Percentiles rank a stretch among this genome's conserved stretches.
phyloP scores from a whole-genome alignment of 2,888 invertebrate species.

The Lasioglossum lativentre region DNA sequence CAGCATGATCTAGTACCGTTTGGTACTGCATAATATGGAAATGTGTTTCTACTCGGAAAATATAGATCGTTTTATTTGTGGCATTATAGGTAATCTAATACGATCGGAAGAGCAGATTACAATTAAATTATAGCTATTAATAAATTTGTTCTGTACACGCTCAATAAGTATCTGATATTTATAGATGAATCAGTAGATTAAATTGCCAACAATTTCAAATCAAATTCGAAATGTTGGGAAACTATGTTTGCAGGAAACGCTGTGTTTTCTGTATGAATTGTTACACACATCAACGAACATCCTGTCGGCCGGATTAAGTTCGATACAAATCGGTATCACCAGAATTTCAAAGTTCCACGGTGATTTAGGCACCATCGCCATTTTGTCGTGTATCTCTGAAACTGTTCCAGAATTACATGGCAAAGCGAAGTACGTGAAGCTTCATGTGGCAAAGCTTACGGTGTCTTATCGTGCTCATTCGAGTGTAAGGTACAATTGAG shows the following conservation, averaged over 20 bases:
- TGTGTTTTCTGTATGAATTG: background rate
- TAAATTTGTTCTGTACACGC: background rate
- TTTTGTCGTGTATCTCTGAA: background rate
- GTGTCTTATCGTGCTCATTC: background rate
- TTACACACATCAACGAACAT: background rate
- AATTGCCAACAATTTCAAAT: background rate
- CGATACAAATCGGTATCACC: background rate
- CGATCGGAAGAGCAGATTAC: background rate
- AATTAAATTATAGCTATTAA: background rate
- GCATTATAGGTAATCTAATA: background rate
- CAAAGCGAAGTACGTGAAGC: background rate
- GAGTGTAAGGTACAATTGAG: background rate
- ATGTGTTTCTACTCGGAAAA: background rate
- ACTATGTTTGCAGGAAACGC: background rate
- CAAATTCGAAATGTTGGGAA: background rate
- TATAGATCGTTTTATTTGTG: background rate
- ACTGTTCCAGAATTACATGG: background rate
- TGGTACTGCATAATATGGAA: background rate
- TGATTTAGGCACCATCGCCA: background rate
- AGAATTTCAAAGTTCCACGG: background rate
- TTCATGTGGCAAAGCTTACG: background rate
- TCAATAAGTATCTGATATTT: background rate
- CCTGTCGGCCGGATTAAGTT: background rate
- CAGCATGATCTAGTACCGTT: background rate
- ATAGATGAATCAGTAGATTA: background rate